Evolutionary conservation across 2,797 vertebrate genomes (phyloP).

Genomic region (Craterocephalus amniculus): DNA sequence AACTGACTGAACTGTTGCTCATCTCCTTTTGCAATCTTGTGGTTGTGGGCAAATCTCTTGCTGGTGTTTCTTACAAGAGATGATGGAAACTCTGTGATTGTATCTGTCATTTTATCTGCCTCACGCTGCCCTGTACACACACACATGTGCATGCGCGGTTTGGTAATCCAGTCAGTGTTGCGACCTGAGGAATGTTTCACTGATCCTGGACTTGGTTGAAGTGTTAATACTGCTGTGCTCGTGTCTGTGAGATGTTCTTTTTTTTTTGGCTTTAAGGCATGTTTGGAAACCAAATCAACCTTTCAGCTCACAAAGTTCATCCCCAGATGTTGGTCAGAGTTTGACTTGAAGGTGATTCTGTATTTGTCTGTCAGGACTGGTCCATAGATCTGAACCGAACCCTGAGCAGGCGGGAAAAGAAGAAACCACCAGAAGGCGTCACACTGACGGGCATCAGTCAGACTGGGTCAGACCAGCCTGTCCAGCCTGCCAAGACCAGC

Average conservation of each 20-base stretch:
- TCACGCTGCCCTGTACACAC: slow-evolving; percentile 10
- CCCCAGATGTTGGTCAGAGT: neutral
- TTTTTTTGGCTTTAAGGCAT: slow-evolving; percentile 14
- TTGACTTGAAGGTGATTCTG: slow-evolving; percentile 12
- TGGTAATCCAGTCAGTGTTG: slow-evolving; percentile 20
- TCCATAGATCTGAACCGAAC: slow-evolving; percentile 94
- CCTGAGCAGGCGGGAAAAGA: slow-evolving; percentile 93
- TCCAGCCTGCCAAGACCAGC: slow-evolving; percentile 86
- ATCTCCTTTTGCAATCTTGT: slow-evolving; percentile 17
- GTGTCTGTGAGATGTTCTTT: slow-evolving; percentile 16
- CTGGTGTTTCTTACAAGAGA: slow-evolving; percentile 47
- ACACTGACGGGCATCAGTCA: slow-evolving; percentile 94
- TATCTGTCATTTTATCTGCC: slow-evolving; percentile 18
- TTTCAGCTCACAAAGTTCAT: neutral
- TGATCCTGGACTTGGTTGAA: slow-evolving; percentile 16
- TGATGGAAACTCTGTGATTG: slow-evolving; percentile 44
- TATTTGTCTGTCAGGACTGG: slow-evolving; percentile 87
- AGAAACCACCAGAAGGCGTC: slow-evolving; percentile 91
- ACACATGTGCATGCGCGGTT: slow-evolving; percentile 37
- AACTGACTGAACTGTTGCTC: neutral
- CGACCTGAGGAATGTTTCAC: slow-evolving; percentile 20
- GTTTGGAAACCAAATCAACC: slow-evolving; percentile 13
- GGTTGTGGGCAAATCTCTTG: slow-evolving; percentile 12
- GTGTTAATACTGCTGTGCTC: slow-evolving; percentile 48
- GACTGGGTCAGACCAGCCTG: slow-evolving; percentile 81